Conservation (phyloP, 2,113 vertebrate species). For the Nasalis larvatus region DNA sequence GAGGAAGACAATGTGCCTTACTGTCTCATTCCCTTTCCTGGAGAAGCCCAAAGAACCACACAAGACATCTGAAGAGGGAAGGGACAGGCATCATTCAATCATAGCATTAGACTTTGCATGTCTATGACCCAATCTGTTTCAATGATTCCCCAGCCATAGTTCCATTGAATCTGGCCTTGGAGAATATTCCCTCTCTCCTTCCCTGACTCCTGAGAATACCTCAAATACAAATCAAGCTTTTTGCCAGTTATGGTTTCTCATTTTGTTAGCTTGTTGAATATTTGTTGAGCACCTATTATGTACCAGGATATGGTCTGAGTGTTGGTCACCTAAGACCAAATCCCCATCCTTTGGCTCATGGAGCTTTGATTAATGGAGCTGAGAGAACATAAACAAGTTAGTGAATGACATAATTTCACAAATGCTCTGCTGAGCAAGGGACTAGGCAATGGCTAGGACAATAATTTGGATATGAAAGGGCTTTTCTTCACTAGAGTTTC, state of each 20-base stretch:
- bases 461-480: not conserved
- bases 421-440: not conserved
- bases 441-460: not conserved
- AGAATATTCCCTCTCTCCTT: no score
- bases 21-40: not conserved
- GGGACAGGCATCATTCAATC: not conserved
- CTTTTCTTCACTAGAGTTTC: not conserved
- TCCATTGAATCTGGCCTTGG: not conserved
- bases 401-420: not conserved
- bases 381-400: not conserved
- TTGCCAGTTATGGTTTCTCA: not conserved
- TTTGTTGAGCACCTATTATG: not conserved
- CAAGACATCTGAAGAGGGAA: not conserved
- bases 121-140: not conserved
- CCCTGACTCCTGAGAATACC: not conserved
- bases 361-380: not conserved
- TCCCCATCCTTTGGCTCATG: not conserved
- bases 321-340: not conserved
- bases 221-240: not conserved
- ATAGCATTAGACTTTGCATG: accelerated
- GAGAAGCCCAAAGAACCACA: not conserved
- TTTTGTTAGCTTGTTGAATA: not conserved
- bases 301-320: not conserved
- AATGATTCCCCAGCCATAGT: no score
- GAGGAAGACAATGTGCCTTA: no score